Conservation (phyloP, 2,888 invertebrate species). For the Dermolepida albohirtum region DNA sequence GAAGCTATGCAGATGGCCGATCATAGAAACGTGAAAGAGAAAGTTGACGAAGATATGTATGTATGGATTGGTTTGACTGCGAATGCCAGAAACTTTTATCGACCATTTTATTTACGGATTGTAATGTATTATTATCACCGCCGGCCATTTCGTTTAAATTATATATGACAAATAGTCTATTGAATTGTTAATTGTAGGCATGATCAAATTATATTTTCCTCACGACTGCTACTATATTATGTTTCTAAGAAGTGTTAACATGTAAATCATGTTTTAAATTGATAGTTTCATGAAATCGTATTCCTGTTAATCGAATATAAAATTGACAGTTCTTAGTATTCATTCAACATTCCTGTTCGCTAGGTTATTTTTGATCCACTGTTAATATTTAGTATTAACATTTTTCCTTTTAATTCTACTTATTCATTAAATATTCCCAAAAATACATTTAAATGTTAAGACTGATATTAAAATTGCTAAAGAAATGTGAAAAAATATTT, state of each 20-base stretch:
- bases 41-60: conserved; percentile 36
- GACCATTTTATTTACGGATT: conserved; percentile 27
- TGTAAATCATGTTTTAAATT: conserved; percentile 21
- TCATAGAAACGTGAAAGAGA: conserved; percentile 30
- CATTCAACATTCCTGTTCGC: too few species aligned
- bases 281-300: conserved; percentile 12
- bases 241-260: conserved; percentile 19
- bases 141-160: conserved; percentile 15
- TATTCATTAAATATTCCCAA: too few species aligned
- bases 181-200: conserved; percentile 29
- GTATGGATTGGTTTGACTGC: conserved; percentile 13
- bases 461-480: too few species aligned
- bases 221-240: conserved; percentile 16
- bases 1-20: conserved; percentile 38
- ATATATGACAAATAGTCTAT: conserved; percentile 33
- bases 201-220: conserved; percentile 33
- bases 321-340: not conserved
- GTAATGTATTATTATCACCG: conserved; percentile 28
- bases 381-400: too few species aligned
- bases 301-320: conserved; percentile 6
- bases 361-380: too few species aligned
- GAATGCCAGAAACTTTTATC: conserved; percentile 35
- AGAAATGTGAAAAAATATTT: too few species aligned
- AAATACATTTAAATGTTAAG: too few species aligned
- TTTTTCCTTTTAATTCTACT: too few species aligned